These are phyloP conservation scores for Podabrus alpinus DNA, from an alignment of 2,888 invertebrate species.

Conservation along the genomic window DNA sequence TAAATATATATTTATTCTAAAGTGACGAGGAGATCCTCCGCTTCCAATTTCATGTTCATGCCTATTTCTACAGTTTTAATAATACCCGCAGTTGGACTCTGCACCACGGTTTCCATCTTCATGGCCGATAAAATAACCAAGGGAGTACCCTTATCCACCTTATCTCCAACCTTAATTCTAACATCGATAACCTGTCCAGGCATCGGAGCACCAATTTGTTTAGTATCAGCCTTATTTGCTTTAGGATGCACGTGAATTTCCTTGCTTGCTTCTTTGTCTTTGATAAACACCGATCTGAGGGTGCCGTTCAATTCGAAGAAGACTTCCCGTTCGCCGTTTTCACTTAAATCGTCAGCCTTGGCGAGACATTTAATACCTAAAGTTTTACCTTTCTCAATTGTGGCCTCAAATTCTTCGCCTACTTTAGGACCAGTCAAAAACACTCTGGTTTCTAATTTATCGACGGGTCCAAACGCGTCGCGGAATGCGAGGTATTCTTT, in stretches of 20 bases:
- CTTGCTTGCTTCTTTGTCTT: constrained; percentile 90
- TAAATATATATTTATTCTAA: constrained; percentile 67
- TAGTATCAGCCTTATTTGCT: constrained; percentile 84
- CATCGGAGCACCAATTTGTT: constrained; percentile 98
- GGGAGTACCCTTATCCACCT: constrained; percentile 88
- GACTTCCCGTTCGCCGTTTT: constrained; percentile 93
- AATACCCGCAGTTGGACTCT: constrained; percentile 86
- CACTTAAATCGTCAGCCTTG: constrained; percentile 87
- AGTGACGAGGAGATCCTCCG: constrained; percentile 88
- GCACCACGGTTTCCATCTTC: constrained; percentile 99
- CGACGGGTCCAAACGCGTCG: constrained; percentile 91
- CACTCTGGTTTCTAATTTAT: constrained; percentile 90
- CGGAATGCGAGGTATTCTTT: constrained; percentile 86
- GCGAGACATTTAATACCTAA: constrained; percentile 93
- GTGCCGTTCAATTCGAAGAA: constrained; percentile 99
- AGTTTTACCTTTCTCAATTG: constrained; percentile 94
- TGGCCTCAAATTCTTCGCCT: constrained; percentile 83
- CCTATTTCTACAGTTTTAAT: constrained; percentile 75
- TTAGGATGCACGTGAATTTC: constrained; percentile 95
- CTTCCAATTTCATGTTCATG: constrained; percentile 89
- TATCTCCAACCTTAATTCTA: constrained; percentile 90
- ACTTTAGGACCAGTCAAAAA: constrained; percentile 95
- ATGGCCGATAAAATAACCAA: constrained; percentile 95
- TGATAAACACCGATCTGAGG: constrained; percentile 89
- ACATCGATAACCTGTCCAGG: constrained; percentile 94